Percentiles rank a stretch among this genome's conserved stretches.
These are phyloP conservation scores for Dasyprocta punctata DNA, from an alignment of 2,113 vertebrate species.

Conservation along the genomic window DNA sequence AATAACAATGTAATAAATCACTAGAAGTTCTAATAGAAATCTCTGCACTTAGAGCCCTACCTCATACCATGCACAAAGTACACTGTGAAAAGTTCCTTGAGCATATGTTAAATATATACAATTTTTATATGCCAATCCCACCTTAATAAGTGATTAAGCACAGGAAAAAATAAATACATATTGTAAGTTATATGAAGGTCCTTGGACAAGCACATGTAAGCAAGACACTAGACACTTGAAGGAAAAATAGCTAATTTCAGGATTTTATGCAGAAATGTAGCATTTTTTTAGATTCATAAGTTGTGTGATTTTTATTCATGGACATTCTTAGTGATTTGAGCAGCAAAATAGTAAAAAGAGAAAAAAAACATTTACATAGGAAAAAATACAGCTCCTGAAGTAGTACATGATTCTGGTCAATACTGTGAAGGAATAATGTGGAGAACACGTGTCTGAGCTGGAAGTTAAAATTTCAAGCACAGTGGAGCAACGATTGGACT, in stretches of 20 bases:
- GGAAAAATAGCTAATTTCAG: neutral
- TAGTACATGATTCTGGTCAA: neutral
- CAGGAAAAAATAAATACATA: neutral
- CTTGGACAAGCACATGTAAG: neutral
- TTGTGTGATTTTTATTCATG: neutral
- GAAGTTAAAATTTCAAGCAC: no score
- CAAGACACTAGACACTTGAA: neutral
- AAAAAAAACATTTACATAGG: neutral
- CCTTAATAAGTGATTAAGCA: no score
- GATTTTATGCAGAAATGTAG: neutral
- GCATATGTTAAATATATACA: neutral
- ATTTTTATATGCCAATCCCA: no score
- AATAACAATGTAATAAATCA: neutral
- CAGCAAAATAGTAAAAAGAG: no score
- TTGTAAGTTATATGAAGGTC: neutral
- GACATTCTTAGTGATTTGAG: neutral
- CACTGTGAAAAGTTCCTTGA: neutral
- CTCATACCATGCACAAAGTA: neutral
- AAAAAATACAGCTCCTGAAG: no score
- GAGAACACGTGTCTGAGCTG: neutral
- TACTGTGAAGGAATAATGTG: no score
- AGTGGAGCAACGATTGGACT: fast-evolving
- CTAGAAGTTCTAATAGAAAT: neutral
- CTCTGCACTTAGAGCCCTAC: neutral
- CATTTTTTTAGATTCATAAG: neutral